Base-by-base conservation (phyloP, 2,113 vertebrate genomes). In the Macquaria ambigua region DNA sequence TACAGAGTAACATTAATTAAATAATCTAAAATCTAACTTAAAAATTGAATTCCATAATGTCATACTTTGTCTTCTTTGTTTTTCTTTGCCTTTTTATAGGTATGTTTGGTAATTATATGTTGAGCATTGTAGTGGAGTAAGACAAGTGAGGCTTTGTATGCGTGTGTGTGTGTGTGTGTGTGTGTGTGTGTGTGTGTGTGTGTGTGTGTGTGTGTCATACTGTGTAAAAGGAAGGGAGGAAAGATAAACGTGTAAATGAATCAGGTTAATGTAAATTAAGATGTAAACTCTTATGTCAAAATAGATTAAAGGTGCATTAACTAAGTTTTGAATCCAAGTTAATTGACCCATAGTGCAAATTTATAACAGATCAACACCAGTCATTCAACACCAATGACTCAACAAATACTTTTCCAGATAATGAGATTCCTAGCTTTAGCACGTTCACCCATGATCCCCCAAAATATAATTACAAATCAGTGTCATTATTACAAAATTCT, bases 391-490 rank as follows among this genome's bases (percentile, higher is more conserved):
- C 28, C 28, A 25, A 0, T 31, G 67, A 46, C 23, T 55, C 48
- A 81, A 21, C n/a, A 62, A 62, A 28, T 62, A 63, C 18, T 71
- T 39, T 53, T 66, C 28, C 67, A 79, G 41, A 31, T 62, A 43
- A 8, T 39, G 39, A 18, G 53, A 41, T 39, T 74, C 18, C 14
- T 25, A 25, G 12, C 28, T 62, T 70, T 20, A 61, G 46, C 41
- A 58, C 6, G 4, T 68, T 46, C 8, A 80, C 5, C 58, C n/a
- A 16, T 0, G 8, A 48, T 31, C 14, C 16, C 23, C 46, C 1
- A 1, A 46, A 68, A 16, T 41, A 14, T 31, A 9, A 64, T 43
- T 15, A 43, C 4, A 75, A 48, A 28, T 28, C 43, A n/a, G 16
- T 23, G 25, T 63, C 14, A 63, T 64, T 21, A 15, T 67, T 67